A percentile compares a stretch with the other conserved stretches of the same genome.
These are phyloP conservation scores for Alcedo atthis DNA, from an alignment of 2,797 vertebrate species.

Conservation along the genomic window DNA sequence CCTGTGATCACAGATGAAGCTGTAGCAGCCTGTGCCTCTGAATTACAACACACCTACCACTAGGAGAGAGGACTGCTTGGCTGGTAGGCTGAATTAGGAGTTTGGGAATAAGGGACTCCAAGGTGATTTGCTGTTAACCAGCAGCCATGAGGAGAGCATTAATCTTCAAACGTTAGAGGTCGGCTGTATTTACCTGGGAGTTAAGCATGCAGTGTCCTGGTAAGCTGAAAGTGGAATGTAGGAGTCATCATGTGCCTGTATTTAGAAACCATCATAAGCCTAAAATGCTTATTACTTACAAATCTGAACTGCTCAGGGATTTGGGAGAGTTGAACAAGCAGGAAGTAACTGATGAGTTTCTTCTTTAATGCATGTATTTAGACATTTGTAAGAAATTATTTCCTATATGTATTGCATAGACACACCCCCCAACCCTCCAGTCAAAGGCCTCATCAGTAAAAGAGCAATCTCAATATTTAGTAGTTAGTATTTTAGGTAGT, in stretches of 20 bases:
- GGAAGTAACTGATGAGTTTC: background rate
- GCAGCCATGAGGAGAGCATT: background rate
- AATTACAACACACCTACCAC: accelerated
- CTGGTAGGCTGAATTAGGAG: background rate
- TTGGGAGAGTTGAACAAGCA: background rate
- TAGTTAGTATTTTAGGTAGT: background rate
- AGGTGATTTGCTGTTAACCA: background rate
- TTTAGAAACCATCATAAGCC: slow-evolving; percentile 44
- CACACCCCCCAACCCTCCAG: too few relatives aligned
- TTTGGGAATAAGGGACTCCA: background rate
- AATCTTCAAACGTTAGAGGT: background rate
- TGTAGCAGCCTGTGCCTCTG: accelerated
- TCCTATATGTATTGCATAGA: background rate
- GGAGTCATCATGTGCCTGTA: background rate
- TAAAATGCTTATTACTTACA: slow-evolving; percentile 4
- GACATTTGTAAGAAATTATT: background rate
- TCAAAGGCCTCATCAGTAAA: background rate
- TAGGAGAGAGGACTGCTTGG: background rate
- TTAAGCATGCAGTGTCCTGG: background rate
- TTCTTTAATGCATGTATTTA: background rate
- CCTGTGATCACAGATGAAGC: background rate
- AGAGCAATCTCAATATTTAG: background rate
- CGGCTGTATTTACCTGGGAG: background rate
- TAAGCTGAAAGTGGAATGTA: slow-evolving; percentile 3
- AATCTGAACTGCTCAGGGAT: background rate